phyloP scores from a whole-genome alignment of 2,888 invertebrate species.

The Mythimna pallens region DNA sequence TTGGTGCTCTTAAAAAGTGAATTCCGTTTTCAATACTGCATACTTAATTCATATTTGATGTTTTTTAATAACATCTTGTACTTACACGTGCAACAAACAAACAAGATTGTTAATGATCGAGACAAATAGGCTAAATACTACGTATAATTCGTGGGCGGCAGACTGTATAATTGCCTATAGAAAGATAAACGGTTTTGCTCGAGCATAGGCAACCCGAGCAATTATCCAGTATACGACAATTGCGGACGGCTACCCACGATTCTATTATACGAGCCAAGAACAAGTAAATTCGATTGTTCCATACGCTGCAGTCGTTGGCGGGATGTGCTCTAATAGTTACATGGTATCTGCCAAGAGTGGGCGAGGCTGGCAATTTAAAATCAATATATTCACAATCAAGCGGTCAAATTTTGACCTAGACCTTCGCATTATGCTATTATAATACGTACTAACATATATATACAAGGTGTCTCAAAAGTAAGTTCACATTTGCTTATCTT shows the following conservation, averaged over 20 bases:
- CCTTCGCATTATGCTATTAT: conserved; percentile 1
- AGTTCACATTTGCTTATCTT: too few species aligned
- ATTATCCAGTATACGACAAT: conserved; percentile 76
- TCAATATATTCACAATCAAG: conserved; percentile 48
- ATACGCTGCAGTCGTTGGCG: conserved; percentile 63
- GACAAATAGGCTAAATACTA: conserved; percentile 49
- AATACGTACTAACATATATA: neutral
- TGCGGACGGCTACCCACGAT: conserved; percentile 70
- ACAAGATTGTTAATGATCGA: conserved; percentile 30
- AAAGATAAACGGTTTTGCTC: conserved; percentile 65
- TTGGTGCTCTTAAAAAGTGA: neutral
- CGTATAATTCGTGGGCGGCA: conserved; percentile 68
- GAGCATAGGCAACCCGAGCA: conserved; percentile 63
- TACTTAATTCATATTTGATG: neutral
- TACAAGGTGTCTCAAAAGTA: too few species aligned
- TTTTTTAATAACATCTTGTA: neutral
- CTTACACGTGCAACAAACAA: conserved; percentile 13
- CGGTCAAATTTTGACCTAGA: conserved; percentile 42
- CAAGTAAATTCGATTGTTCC: conserved; percentile 64
- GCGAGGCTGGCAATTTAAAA: conserved; percentile 63
- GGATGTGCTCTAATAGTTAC: conserved; percentile 70
- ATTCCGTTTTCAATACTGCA: conserved; percentile 14
- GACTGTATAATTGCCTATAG: conserved; percentile 73
- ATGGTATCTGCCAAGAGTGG: conserved; percentile 65
- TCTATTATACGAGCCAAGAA: conserved; percentile 63